Evolutionary conservation across 2,797 vertebrate genomes (phyloP), one percentile per base, ranked within the genome.

Genomic region (Philypnodon macrostomus): DNA sequence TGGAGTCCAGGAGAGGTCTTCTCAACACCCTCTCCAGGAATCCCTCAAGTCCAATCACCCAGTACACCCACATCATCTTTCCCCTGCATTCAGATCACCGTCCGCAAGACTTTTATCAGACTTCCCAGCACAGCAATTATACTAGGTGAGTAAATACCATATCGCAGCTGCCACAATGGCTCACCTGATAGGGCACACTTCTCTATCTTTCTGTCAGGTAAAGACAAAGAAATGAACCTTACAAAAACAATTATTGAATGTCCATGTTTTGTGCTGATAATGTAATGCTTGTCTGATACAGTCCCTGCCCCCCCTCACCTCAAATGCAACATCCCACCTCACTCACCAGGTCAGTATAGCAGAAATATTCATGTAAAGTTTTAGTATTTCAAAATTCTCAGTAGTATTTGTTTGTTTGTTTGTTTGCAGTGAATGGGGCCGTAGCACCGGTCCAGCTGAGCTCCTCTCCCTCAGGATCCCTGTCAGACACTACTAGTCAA

Each of bases 321-420:
- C 21, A 50, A 47, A 50, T 29, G 1, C 0, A 67, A 70, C 11
- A 1, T 63, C 10, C 67, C 73, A 2, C 83, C 83, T 0, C 67
- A 71, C 30, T 87, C 87, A 8, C 89, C 88, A n/a, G 75, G 90
- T 89, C 37, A 84, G 81, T 64, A 1, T n/a, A n/a, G n/a, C n/a
- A n/a, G n/a, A n/a, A n/a, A n/a, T n/a, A n/a, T n/a, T n/a, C n/a
- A n/a, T n/a, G n/a, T n/a, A n/a, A n/a, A n/a, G n/a, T n/a, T n/a
- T n/a, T n/a, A n/a, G n/a, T n/a, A n/a, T n/a, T n/a, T n/a, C n/a
- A n/a, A n/a, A n/a, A n/a, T n/a, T n/a, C n/a, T n/a, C n/a, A n/a
- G n/a, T n/a, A n/a, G n/a, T n/a, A n/a, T n/a, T n/a, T n/a, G n/a
- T n/a, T n/a, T n/a, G 15, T 23, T 23, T 23, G 21, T 6, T 18